Base-by-base conservation (phyloP, 2,888 invertebrate species). In the Dryobota labecula region DNA sequence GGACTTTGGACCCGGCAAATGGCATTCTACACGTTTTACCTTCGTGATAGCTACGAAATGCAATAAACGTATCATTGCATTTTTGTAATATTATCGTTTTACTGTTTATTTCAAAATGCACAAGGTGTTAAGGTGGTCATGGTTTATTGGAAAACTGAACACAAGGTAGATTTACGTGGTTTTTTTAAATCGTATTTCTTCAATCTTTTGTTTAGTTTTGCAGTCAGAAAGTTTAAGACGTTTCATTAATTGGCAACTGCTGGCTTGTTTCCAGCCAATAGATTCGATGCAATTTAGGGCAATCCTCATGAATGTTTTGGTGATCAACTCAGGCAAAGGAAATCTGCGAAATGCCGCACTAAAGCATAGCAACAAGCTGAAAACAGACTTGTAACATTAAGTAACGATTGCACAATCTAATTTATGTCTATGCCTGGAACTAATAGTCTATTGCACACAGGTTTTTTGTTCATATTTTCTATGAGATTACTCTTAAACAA, bases 1-100 rank as follows among this genome's bases (percentile, higher is more conserved):
- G 95, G 95, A 96, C 96, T 96, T 96, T 95, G 95, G 90, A 96
- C 96, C 90, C 93, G 88, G 92, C 92, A 90, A 89, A 90, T 91
- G 88, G 85, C 89, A 88, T 88, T 86, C 86, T 90, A 90, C 92
- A 92, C 90, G 91, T 85, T 87, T 87, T 87, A 87, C 88, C 90
- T 89, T 86, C 93, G 92, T 92, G 92, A 82, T 86, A 77, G 78
- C 75, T 67, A 76, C 73, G 68, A 77, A 80, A 80, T 71, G 77
- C 71, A 75, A 73, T 64, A 70, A 61, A 70, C 69, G 47, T 78
- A 57, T 67, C 56, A 33, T 67, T 66, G 54, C 65, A n/a, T n/a
- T n/a, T n/a, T n/a, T n/a, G n/a, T 60, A 57, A 27, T 2, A 60
- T 60, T 69, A 63, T 51, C 62, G 63, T 67, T 70, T 13, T 43